Evolutionary conservation across 2,888 invertebrate genomes (phyloP), one percentile per base, ranked within the genome.

Genomic region (Troides aeacus): DNA sequence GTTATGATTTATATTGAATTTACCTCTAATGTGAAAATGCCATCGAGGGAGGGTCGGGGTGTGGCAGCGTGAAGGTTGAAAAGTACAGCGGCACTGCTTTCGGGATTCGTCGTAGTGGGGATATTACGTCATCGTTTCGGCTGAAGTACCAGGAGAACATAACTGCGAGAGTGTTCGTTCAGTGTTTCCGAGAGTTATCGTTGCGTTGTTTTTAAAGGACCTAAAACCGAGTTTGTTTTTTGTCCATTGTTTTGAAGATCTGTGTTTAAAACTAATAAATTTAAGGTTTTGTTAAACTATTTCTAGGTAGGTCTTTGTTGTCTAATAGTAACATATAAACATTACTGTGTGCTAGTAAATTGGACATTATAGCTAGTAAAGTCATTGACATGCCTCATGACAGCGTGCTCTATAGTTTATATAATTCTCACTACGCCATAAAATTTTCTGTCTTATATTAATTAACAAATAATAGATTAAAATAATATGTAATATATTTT

Each of bases 81-180:
- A 42, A 10, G 59, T 21, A 21, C 21, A 46, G 39, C 64, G 63
- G 50, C 61, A 6, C 23, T 24, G 30, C 53, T 7, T 23, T 50
- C 46, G 59, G 61, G 56, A 59, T 59, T 30, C 53, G 23, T n/a
- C 53, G 36, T 46, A 61, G 64, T 53, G 61, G 68, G 68, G 62
- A 68, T 68, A 70, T 72, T 70, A 70, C 69, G 70, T 72, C 68
- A 70, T 69, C 46, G 63, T 62, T 62, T 58, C 64, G 58, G 24
- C 67, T 64, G 39, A 24, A 63, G 18, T 70, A 74, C 71, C 53
- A 73, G 73, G 73, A 60, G 7, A 69, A 30, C 72, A 73, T 73
- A 63, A 68, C 30, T 30, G 30, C n/a, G 4, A 39, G 23, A 24
- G 24, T 62, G n/a, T 10, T 63, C 18, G 18, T 42, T 63, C n/a